These are phyloP conservation scores for Larimichthys crocea DNA, from an alignment of 2,113 vertebrate genomes.

Conservation along the genomic window DNA sequence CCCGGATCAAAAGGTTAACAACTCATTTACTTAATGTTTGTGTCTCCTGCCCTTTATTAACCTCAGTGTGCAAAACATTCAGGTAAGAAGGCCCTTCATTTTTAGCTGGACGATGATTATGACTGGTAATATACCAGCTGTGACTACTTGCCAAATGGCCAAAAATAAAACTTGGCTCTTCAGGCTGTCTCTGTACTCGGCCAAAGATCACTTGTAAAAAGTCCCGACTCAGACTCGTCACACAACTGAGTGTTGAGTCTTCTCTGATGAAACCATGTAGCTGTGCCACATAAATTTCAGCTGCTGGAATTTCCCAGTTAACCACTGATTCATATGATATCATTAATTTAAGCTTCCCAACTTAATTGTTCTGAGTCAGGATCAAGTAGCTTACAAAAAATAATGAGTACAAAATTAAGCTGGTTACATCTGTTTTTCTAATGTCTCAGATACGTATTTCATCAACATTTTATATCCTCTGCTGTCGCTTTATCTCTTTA, in stretches of 20 bases:
- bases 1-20: background rate
- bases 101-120: background rate
- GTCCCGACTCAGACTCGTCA: too few species aligned
- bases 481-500: constrained; percentile 15
- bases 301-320: background rate
- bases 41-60: background rate
- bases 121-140: background rate
- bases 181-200: background rate
- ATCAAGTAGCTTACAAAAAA: constrained; percentile 6
- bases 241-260: background rate
- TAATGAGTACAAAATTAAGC: constrained; percentile 7
- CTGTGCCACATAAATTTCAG: background rate
- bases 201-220: background rate
- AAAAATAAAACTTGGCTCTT: background rate
- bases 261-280: background rate
- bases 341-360: background rate
- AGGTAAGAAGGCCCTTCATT: background rate
- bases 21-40: background rate
- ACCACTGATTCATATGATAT: background rate
- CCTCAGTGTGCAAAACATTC: background rate
- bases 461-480: constrained; percentile 25
- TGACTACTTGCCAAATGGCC: background rate
- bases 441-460: constrained; percentile 3
- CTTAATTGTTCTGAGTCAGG: background rate
- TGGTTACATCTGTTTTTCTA: background rate